Evolutionary conservation across 2,113 vertebrate species (phyloP).

Genomic region (Syngnathoides biaculeatus): DNA sequence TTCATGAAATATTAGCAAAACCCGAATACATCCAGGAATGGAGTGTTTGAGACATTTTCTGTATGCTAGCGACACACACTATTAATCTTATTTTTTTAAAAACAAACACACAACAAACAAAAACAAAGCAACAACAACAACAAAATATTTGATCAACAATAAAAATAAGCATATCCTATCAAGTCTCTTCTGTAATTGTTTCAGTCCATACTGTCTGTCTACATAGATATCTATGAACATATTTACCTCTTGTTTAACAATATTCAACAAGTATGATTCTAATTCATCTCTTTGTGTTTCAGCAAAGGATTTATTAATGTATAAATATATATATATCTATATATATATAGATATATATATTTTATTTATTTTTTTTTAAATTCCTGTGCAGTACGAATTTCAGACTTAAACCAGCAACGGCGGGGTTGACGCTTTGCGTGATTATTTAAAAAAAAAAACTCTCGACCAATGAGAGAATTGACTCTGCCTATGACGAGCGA

Average conservation of each 20-base stretch:
- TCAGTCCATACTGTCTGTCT: background rate
- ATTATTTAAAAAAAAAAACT: slow-evolving; percentile 57
- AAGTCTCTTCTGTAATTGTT: background rate
- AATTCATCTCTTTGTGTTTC: no score
- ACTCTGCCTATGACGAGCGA: background rate
- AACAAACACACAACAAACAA: no score
- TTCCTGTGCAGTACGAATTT: no score
- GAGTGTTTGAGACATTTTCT: background rate
- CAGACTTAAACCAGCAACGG: no score
- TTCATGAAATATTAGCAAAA: background rate
- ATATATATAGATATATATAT: background rate
- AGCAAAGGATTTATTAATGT: no score
- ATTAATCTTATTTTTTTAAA: no score
- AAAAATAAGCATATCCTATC: background rate
- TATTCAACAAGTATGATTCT: slow-evolving; percentile 10
- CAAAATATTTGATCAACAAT: background rate
- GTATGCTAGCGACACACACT: background rate
- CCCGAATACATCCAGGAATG: background rate
- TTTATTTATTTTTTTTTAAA: background rate
- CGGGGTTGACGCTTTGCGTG: no score
- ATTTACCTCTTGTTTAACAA: background rate
- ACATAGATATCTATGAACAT: background rate
- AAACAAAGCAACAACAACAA: no score
- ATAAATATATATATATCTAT: no score
- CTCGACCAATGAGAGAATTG: slow-evolving; percentile 40